Percentiles rank a stretch among this genome's conserved stretches.
These are phyloP conservation scores for Tipula helvola DNA, from an alignment of 2,888 invertebrate species.

Conservation along the genomic window DNA sequence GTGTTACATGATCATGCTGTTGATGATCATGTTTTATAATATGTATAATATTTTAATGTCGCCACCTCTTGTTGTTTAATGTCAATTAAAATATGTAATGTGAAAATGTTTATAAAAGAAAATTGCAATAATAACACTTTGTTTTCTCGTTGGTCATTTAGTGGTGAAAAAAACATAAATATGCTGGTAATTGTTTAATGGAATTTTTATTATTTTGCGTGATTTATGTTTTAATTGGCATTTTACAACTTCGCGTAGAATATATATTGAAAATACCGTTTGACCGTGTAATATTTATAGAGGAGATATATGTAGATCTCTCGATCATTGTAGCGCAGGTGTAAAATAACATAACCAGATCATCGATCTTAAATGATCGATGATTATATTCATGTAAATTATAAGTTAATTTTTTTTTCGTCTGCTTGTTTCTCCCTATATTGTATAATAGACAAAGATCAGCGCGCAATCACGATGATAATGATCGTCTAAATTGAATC, in stretches of 20 bases:
- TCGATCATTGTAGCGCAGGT: background rate
- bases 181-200: background rate
- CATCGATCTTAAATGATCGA: background rate
- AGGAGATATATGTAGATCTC: background rate
- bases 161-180: background rate
- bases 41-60: background rate
- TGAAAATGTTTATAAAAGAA: background rate
- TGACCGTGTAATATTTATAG: background rate
- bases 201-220: background rate
- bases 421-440: background rate
- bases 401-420: background rate
- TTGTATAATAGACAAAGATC: background rate
- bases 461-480: background rate
- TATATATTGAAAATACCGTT: background rate
- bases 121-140: background rate
- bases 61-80: conserved; percentile 6
- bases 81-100: conserved; percentile 6
- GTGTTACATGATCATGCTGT: conserved; percentile 6
- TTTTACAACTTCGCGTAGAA: background rate
- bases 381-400: background rate
- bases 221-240: background rate
- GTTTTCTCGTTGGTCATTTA: background rate
- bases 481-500: background rate
- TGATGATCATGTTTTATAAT: background rate
- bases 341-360: background rate